A percentile compares a stretch with the other conserved stretches of the same genome.
Conservation (phyloP, 2,888 invertebrate species). For the Eristalinus aeneus region DNA sequence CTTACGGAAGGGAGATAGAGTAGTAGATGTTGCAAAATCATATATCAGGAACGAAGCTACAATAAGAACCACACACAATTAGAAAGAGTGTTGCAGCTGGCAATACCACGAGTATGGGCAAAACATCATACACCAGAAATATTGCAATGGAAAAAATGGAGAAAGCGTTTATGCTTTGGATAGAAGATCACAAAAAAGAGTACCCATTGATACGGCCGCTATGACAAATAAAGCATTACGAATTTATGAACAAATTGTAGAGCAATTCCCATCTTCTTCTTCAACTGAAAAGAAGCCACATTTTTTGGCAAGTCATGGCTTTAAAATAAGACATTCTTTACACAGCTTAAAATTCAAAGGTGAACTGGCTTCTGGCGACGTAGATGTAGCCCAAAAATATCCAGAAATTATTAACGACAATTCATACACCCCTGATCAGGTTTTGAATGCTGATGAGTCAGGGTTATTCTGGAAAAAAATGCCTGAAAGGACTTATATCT, state of each 20-base stretch:
- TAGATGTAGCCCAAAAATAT: constrained; percentile 41
- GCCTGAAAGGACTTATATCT: constrained; percentile 73
- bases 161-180: neutral
- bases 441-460: constrained; percentile 71
- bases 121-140: neutral
- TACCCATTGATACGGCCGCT: neutral
- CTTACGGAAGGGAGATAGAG: no score
- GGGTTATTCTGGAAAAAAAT: constrained; percentile 73
- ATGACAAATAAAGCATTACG: neutral
- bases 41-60: no score
- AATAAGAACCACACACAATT: no score
- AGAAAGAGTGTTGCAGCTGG: no score
- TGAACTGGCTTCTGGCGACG: constrained; percentile 42
- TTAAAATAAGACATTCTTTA: neutral
- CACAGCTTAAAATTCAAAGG: constrained; percentile 11
- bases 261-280: neutral
- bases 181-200: neutral
- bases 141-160: neutral
- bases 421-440: constrained; percentile 68
- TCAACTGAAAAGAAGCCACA: neutral
- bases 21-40: no score
- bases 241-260: neutral
- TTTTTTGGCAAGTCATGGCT: neutral
- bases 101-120: no score
- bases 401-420: constrained; percentile 55